Evolutionary conservation across 2,113 vertebrate genomes (phyloP), one percentile per base, ranked within the genome.

Genomic region (Triplophysa dalaica): DNA sequence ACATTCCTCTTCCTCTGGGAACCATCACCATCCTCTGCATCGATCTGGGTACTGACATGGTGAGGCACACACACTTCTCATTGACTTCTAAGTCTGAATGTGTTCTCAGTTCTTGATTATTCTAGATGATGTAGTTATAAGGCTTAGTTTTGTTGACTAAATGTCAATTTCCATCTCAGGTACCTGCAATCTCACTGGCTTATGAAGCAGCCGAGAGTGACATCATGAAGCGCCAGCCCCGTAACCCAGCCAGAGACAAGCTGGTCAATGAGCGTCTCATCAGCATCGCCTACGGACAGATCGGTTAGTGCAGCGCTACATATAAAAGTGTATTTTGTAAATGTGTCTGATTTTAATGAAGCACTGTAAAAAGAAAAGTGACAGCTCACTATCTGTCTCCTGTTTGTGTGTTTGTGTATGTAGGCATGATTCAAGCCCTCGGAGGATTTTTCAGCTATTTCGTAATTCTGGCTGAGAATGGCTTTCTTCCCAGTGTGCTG

Each of bases 1-100:
- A 97, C 87, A 97, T 96, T 90, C 95, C 95, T 0, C 90, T 97
- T 84, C 95, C 95, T 3, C 91, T 97, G 77, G 95, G 95, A 29
- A 97, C 95, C 90, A 96, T 97, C 90, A 96, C 95, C 60, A 97
- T 97, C 89, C 94, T 97, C 82, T 97, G 95, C 87, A 97, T 97
- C 0, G 95, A 97, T 87, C 89, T 97, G 89, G 95, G 95, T 80
- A 96, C 95, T 0, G 95, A 97, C 91, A 96, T 97, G 95, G 95
- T 97, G 73, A 94, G 92, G 9, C 24, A 50, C 29, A 75, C 12
- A 11, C 22, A 45, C 43, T 12, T 45, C 11, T 12, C 0, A 45
- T 45, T 45, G 10, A 11, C 4, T 24, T 24, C 2, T 7, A 38
- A 38, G 33, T 29, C 29, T 29, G 29, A 29, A 29, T 29, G 3